Conservation (phyloP, 2,113 vertebrate species). For the Jaculus jaculus region DNA sequence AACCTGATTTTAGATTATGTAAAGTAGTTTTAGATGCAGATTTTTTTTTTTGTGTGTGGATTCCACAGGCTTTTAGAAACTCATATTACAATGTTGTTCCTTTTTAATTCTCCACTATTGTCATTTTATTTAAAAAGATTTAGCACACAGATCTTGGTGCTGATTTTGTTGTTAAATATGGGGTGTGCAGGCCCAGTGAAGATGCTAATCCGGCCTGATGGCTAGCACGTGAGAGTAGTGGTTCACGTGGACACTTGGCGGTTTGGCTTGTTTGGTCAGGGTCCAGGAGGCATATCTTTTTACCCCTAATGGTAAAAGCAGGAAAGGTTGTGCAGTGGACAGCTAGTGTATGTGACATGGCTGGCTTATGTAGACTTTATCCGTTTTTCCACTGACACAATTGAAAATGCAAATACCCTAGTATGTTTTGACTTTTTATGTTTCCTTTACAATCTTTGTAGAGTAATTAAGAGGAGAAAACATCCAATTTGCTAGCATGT, state of each 20-base stretch:
- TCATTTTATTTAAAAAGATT: not conserved
- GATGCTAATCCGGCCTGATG: slow-evolving; percentile 7
- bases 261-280: not conserved
- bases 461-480: slow-evolving; percentile 63
- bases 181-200: not conserved
- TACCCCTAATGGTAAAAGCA: slow-evolving; percentile 19
- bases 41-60: not conserved
- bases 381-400: slow-evolving; percentile 32
- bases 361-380: slow-evolving; percentile 65
- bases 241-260: slow-evolving; percentile 25
- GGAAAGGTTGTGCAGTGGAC: slow-evolving; percentile 53
- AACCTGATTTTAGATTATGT: not conserved
- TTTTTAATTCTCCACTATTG: not conserved
- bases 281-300: slow-evolving; percentile 12
- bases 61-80: not conserved
- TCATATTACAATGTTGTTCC: not conserved
- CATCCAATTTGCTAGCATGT: slow-evolving; percentile 81
- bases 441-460: slow-evolving; percentile 66
- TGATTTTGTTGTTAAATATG: not conserved
- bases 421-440: slow-evolving; percentile 74
- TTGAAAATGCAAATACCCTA: slow-evolving; percentile 57
- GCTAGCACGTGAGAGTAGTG: not conserved
- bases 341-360: slow-evolving; percentile 45
- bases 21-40: not conserved
- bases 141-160: not conserved